phyloP scores from a whole-genome alignment of 2,113 vertebrate genomes.

The Neogale vison region DNA sequence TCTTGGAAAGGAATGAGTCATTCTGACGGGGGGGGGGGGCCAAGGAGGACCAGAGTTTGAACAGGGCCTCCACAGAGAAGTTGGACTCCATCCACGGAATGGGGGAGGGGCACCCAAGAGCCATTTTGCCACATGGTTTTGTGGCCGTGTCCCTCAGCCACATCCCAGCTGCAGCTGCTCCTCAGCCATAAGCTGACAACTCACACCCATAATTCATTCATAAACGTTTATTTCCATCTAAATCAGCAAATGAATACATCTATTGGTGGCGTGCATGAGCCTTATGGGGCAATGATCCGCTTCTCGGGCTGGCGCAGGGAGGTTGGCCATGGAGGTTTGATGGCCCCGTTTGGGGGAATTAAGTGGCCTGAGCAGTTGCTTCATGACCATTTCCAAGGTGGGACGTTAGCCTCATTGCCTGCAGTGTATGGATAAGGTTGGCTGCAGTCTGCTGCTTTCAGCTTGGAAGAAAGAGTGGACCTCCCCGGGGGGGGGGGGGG shows the following conservation, averaged over 20 bases:
- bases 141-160: background rate
- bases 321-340: background rate
- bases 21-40: accelerated
- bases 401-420: background rate
- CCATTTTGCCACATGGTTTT: background rate
- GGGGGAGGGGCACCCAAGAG: background rate
- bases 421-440: background rate
- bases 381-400: background rate
- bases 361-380: background rate
- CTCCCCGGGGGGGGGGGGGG: accelerated
- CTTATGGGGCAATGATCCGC: background rate
- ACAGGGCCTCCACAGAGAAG: background rate
- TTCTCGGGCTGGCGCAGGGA: background rate
- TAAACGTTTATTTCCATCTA: slow-evolving; percentile 54
- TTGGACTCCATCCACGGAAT: background rate
- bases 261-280: background rate
- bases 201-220: background rate
- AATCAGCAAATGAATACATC: background rate
- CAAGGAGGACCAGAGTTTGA: background rate
- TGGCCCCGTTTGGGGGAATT: background rate
- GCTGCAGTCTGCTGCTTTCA: background rate
- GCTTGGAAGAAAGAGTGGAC: background rate
- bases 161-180: slow-evolving; percentile 38
- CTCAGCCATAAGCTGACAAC: background rate
- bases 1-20: background rate